These are phyloP conservation scores for Ditylenchus dipsaci DNA, from an alignment of 1,140 invertebrate species.

Conservation along the genomic window DNA sequence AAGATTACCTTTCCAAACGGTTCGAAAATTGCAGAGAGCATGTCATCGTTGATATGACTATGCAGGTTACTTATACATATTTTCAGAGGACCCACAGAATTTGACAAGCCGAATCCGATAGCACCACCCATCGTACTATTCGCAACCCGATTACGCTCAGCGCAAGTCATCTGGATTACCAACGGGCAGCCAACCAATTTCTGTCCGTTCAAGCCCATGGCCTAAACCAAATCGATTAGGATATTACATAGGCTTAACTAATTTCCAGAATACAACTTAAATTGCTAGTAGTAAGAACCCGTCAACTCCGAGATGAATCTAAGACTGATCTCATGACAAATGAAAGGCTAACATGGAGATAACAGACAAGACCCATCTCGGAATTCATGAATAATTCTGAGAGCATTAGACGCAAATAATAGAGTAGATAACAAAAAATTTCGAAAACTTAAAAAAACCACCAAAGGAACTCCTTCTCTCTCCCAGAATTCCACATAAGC, in stretches of 20 bases:
- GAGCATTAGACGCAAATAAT: conserved; percentile 11
- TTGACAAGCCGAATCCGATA: conserved; percentile 28
- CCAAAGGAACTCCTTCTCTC: conserved; percentile 90
- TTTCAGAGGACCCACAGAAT: conserved; percentile 77
- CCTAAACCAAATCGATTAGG: conserved; percentile 64
- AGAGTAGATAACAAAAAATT: not conserved
- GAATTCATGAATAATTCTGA: not conserved
- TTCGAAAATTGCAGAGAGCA: conserved; percentile 96
- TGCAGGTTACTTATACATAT: conserved; percentile 95
- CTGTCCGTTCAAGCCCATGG: conserved; percentile 90
- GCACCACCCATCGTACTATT: conserved; percentile 56
- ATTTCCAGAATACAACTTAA: not conserved
- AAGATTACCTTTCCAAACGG: conserved; percentile 80
- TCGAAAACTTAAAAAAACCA: conserved; percentile 60
- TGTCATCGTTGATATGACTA: conserved; percentile 98
- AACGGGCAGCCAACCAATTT: conserved; percentile 94
- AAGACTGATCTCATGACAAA: conserved; percentile 24
- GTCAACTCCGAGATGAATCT: conserved; percentile 18
- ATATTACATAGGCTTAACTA: not conserved
- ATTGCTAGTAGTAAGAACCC: not conserved
- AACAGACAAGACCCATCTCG: conserved; percentile 7
- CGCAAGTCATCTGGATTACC: conserved; percentile 94
- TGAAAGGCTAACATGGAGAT: conserved; percentile 1
- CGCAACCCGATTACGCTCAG: conserved; percentile 91
- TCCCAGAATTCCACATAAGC: conserved; percentile 98